Evolutionary conservation across 2,797 vertebrate species (phyloP), one percentile per base, ranked within the genome.

Genomic region (Phoxinus dragarum): DNA sequence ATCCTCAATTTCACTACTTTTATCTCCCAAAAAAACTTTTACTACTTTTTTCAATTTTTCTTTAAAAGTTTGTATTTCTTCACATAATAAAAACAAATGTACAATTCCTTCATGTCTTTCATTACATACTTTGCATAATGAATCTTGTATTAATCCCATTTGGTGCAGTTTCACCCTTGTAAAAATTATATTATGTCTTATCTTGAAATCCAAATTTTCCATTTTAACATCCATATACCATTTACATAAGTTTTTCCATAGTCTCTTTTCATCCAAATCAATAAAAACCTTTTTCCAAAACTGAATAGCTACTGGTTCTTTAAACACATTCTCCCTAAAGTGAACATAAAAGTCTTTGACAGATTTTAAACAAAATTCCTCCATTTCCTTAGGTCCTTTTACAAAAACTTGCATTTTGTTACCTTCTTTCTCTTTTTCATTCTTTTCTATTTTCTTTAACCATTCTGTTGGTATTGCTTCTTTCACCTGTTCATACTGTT

Each of bases 401-500:
- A 38, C 38, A 38, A 38, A 38, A 38, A 6, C 38, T 38, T 38
- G 38, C 38, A 38, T 38, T 38, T 38, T 38, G 38, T 38, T 38
- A 38, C 38, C 38, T 38, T 38, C 5, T 38, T 38, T 38, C 38
- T 38, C 6, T 1, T 1, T 38, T 5, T 38, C 38, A 38, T 38
- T 38, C 38, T 38, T 6, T 38, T 38, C 38, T 38, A 74, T 64
- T 59, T 19, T 23, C 17, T 42, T 47, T 1, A 75, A 10, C 81
- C 69, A 83, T n/a, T 83, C 17, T 7, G 64, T 34, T 34, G 69
- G 81, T 21, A 83, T 61, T 3, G 38, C 56, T 4, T 61, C 23
- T 23, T 83, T 82, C 10, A 83, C 4, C 12, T 54, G 9, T 10
- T 61, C 68, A 49, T 82, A 71, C 16, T 71, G 68, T 11, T n/a